A percentile compares a stretch with the other conserved stretches of the same genome.
phyloP scores from a whole-genome alignment of 2,888 invertebrate species.

The Calliopum simillimum region DNA sequence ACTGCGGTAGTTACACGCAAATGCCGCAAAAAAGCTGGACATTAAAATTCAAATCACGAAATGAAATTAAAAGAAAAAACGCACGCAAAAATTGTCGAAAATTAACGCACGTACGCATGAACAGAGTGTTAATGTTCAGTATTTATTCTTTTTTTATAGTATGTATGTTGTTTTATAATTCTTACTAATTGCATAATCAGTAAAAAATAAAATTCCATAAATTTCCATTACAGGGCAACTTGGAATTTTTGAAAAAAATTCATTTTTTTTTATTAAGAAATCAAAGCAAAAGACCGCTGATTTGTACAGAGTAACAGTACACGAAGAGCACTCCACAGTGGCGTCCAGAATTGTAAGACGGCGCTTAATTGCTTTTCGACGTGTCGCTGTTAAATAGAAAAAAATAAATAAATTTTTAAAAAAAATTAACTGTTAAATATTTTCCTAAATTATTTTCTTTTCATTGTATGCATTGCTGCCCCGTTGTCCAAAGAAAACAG shows the following conservation, averaged over 20 bases:
- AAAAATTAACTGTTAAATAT: constrained; percentile 23
- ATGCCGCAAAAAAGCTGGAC: no score
- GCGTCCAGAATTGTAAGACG: no score
- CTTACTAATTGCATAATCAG: constrained; percentile 33
- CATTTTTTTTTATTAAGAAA: not conserved
- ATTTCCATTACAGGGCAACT: constrained; percentile 25
- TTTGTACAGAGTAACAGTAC: not conserved
- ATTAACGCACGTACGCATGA: constrained; percentile 34
- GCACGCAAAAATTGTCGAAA: constrained; percentile 37
- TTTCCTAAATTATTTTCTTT: not conserved
- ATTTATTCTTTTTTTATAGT: not conserved
- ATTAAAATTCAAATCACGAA: constrained; percentile 7
- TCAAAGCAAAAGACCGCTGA: constrained; percentile 17
- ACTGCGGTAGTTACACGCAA: no score
- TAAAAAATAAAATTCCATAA: constrained; percentile 21
- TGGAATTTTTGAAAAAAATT: not conserved
- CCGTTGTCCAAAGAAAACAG: no score
- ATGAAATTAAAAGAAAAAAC: not conserved
- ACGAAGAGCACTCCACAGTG: no score
- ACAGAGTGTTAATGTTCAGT: not conserved
- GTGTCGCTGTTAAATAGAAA: constrained; percentile 24
- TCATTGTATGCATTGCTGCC: not conserved
- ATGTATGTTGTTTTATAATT: not conserved
- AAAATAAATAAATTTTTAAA: constrained; percentile 1
- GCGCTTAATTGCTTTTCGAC: constrained; percentile 31